Evolutionary conservation across 2,888 invertebrate genomes (phyloP).

Genomic region (Tenthredo scrophulariae): DNA sequence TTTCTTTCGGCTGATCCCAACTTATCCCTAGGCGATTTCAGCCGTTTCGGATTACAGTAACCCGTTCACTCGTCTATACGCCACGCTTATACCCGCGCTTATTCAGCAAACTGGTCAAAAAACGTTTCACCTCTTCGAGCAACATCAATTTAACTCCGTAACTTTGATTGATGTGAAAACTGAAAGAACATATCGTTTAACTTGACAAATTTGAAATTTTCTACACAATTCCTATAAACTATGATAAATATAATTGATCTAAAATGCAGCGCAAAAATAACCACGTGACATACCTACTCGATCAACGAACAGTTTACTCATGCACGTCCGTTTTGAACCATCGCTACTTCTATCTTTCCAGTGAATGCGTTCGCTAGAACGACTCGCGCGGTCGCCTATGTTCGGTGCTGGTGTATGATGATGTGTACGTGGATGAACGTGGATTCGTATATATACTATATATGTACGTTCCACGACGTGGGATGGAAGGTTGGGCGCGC

Average conservation of each 20-base stretch:
- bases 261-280: background rate
- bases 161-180: background rate
- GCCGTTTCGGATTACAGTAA: constrained; percentile 17
- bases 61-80: constrained; percentile 1
- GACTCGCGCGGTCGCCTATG: constrained; percentile 43
- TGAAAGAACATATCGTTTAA: background rate
- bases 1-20: constrained; percentile 16
- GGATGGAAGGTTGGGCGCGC: constrained; percentile 58
- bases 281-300: background rate
- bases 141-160: background rate
- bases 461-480: constrained; percentile 54
- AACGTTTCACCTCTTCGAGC: constrained; percentile 10
- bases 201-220: background rate
- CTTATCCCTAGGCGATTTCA: constrained; percentile 44
- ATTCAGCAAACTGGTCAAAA: constrained; percentile 38
- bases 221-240: background rate
- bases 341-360: constrained; percentile 50
- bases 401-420: constrained; percentile 28
- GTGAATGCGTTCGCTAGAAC: constrained; percentile 55
- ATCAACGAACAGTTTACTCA: background rate
- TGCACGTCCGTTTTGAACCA: constrained; percentile 32
- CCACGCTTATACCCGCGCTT: constrained; percentile 26
- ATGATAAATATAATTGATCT: background rate
- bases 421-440: constrained; percentile 42
- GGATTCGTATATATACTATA: constrained; percentile 35